Percentiles rank a stretch among this genome's conserved stretches.
Evolutionary conservation across 1,140 invertebrate species (phyloP).

Genomic region (Tetramorium parvispinum): DNA sequence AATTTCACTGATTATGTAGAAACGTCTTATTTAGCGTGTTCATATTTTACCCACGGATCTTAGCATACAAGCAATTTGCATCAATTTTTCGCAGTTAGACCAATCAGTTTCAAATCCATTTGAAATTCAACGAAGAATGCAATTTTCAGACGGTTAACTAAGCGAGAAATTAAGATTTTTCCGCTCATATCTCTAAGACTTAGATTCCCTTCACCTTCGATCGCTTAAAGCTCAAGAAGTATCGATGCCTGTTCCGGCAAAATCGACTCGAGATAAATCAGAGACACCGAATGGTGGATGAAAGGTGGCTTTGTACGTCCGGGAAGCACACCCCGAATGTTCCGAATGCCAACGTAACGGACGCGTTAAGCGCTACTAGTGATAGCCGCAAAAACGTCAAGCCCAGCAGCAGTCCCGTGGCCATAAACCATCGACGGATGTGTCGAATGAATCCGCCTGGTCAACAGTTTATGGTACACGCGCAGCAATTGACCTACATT

Average conservation of each 20-base stretch:
- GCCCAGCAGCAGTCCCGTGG: background rate
- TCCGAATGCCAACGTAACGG: background rate
- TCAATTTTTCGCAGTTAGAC: background rate
- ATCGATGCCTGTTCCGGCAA: background rate
- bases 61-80: background rate
- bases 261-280: background rate
- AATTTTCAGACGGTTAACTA: background rate
- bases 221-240: background rate
- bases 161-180: background rate
- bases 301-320: conserved; percentile 7
- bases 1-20: background rate
- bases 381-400: conserved; percentile 22
- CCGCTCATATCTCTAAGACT: background rate
- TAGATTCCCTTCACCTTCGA: background rate
- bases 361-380: background rate
- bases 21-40: background rate
- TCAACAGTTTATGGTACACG: conserved; percentile 65
- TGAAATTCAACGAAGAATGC: background rate
- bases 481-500: conserved; percentile 73
- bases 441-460: conserved; percentile 61
- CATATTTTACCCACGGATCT: background rate
- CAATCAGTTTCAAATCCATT: background rate
- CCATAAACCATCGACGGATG: conserved; percentile 41
- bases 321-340: background rate
- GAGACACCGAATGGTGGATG: background rate